Percentiles rank a stretch among this genome's conserved stretches.
Evolutionary conservation across 2,113 vertebrate genomes (phyloP).

Genomic region (Gnathochromis pfefferi): DNA sequence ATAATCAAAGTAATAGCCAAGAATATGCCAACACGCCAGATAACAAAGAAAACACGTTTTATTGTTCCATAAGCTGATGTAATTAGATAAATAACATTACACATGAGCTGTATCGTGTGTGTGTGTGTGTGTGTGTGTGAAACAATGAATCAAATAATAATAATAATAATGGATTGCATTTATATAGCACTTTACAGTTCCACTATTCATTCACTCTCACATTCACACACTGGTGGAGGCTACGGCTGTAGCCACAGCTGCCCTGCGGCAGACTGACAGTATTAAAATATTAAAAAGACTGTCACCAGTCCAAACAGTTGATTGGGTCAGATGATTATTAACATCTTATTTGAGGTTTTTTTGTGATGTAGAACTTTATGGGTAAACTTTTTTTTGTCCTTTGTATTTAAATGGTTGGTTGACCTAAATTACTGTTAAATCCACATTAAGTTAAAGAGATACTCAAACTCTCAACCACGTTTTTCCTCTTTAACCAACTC

Average conservation of each 20-base stretch:
- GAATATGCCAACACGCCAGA: neutral
- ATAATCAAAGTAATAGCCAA: neutral
- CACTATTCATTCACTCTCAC: neutral
- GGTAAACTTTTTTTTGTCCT: accelerated
- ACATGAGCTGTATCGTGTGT: neutral
- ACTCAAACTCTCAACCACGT: accelerated
- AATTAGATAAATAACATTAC: neutral
- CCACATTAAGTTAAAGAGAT: neutral
- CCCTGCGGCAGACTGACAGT: neutral
- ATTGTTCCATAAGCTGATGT: neutral
- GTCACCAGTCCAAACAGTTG: neutral
- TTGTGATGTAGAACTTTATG: accelerated
- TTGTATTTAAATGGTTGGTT: neutral
- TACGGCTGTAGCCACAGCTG: neutral
- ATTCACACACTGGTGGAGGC: neutral
- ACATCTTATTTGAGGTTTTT: neutral
- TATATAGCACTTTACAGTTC: neutral
- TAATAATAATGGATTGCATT: neutral
- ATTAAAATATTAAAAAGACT: neutral
- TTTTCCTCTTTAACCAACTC: neutral
- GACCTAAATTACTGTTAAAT: neutral
- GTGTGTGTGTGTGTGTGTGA: neutral
- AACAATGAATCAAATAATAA: neutral
- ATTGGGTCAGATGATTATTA: neutral
- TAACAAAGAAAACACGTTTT: neutral